Base-by-base conservation (phyloP, 2,888 invertebrate genomes). In the Choreutis nemorana region DNA sequence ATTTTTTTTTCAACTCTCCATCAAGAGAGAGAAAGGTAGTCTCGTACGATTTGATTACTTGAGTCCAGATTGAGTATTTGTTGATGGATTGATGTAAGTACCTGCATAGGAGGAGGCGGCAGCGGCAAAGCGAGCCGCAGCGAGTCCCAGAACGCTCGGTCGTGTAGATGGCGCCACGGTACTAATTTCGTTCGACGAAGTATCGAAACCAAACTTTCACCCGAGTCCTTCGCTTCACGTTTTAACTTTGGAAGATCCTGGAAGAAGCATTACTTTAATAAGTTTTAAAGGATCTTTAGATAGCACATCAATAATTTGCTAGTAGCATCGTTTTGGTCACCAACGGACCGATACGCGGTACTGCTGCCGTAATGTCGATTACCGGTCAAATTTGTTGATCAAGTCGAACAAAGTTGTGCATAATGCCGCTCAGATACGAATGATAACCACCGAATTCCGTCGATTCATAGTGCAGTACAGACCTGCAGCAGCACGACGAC, bases 81-180 rank as follows among this genome's bases (percentile, higher is more conserved):
- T n/a, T n/a, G n/a, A n/a, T n/a, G n/a, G n/a, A n/a, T n/a, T n/a
- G n/a, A n/a, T n/a, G n/a, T n/a, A n/a, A n/a, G n/a, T n/a, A n/a
- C n/a, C n/a, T n/a, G n/a, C n/a, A n/a, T 60, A 38, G 40, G 41
- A 12, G 48, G 50, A 30, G 61, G 63, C 33, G 77, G 77, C 31
- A 86, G 78, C 3, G 87, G 87, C 67, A 87, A 71, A 28, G 82
- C 81, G 33, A 86, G 73, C 24, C 86, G 81, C 44, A 87, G 67
- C 44, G 79, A 68, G 35, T 84, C 81, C 87, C 87, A 87, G 68
- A 87, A 87, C 45, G 75, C 81, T 41, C 78, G 72, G 52, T 79
- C 80, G 52, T 80, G 78, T 47, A 75, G 59, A 55, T 72, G 67
- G 1, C 77, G 66, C 83, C 83, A 84, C 36, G 77, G 53, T 39